These are phyloP conservation scores for Castor canadensis DNA, from an alignment of 2,113 vertebrate species.

Conservation along the genomic window DNA sequence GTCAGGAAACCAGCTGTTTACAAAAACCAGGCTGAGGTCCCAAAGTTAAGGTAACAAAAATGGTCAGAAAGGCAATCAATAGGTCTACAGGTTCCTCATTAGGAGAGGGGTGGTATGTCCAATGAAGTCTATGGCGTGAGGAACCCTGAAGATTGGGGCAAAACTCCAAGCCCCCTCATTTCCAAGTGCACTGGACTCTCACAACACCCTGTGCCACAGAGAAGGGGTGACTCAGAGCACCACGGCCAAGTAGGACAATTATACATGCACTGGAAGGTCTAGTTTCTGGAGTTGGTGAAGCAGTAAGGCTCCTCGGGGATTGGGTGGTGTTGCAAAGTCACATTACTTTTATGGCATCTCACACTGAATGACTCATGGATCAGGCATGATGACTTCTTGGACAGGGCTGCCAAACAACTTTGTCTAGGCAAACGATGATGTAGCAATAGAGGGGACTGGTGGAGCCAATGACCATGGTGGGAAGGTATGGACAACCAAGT, in stretches of 20 bases:
- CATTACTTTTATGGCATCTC: constrained; percentile 75
- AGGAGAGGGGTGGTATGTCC: too few relatives aligned
- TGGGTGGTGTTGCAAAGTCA: constrained; percentile 75
- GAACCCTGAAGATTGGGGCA: background rate
- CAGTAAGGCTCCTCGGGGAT: constrained; percentile 63
- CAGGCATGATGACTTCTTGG: constrained; percentile 54
- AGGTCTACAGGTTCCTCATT: background rate
- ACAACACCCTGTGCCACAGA: constrained; percentile 52
- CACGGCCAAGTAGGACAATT: constrained; percentile 78
- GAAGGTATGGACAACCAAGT: background rate
- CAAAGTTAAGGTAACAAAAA: background rate
- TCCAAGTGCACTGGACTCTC: constrained; percentile 18
- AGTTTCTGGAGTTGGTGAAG: constrained; percentile 69
- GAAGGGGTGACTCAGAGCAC: constrained; percentile 73
- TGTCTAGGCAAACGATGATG: background rate
- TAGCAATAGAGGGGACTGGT: background rate
- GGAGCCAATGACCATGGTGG: background rate
- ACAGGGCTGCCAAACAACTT: background rate
- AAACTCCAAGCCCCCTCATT: constrained; percentile 1
- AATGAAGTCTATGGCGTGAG: background rate
- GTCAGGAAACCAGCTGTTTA: background rate
- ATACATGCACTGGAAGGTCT: constrained; percentile 59
- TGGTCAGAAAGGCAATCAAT: background rate
- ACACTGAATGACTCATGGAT: constrained; percentile 71
- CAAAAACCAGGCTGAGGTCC: background rate